Base-by-base conservation (phyloP, 2,113 vertebrate genomes). In the Marmota monax region DNA sequence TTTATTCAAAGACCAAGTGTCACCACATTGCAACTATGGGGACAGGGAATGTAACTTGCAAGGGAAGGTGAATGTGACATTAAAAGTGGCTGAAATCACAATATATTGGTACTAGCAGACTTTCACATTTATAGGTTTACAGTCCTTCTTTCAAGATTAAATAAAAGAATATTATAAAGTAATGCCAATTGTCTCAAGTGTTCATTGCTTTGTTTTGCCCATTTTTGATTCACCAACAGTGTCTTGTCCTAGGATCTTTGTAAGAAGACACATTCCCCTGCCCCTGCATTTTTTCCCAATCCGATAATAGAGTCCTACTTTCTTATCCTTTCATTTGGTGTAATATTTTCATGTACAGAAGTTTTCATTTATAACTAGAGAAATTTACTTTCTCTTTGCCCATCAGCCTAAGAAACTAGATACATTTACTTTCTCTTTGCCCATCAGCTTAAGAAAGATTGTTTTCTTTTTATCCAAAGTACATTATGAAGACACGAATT, bases 51-150 rank as follows among this genome's bases (percentile, higher is more conserved):
- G 1, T 0, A 29, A 39, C 70, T 9, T 39, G 16, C 2, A 39
- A 4, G 53, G 13, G 29, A 27, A 22, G 2, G 7, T 10, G 2
- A 6, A 11, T 3, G 3, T 27, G 18, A n/a, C 0, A 2, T 6
- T 29, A 20, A 67, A 39, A 39, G 17, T 10, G 13, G 5, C 2
- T 29, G 2, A n/a, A 25, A 32, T 4, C 22, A 0, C 7, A 16
- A 78, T 6, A n/a, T 2, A 13, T 4, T 10, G 2, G 20, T 10
- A 4, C 11, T 29, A 17, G 11, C 12, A 32, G 11, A 10, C 10
- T 4, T 22, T 56, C 29, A 45, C 8, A 4, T 53, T 70, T 74
- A 3, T 79, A 61, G 20, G 12, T 1, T 39, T n/a, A 11, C 4
- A 3, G 9, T 5, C 22, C 34, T 51, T 73, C 34, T 45, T 73